Evolutionary conservation across 2,797 vertebrate genomes (phyloP).

Genomic region (Clarias laeviceps): DNA sequence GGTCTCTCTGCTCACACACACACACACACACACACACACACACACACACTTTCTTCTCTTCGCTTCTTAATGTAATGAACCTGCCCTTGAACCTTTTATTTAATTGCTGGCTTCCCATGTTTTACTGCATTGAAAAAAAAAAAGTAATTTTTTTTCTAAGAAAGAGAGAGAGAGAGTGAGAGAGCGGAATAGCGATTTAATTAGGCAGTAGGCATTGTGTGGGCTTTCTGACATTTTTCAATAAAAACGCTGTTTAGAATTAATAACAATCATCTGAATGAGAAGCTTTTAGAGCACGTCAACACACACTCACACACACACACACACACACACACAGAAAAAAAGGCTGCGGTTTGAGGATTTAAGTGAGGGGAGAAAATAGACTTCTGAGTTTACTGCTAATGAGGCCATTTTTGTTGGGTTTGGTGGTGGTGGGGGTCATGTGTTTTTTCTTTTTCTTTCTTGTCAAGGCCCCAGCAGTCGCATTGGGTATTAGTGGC

Average conservation of each 20-base stretch:
- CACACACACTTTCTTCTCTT: background rate
- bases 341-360: slow-evolving; percentile 67
- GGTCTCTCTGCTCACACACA: background rate
- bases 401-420: slow-evolving; percentile 63
- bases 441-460: background rate
- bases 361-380: slow-evolving; percentile 69
- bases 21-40: background rate
- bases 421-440: background rate
- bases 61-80: slow-evolving; percentile 57
- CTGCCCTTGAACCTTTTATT: slow-evolving; percentile 63
- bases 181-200: slow-evolving; percentile 65
- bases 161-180: slow-evolving; percentile 44
- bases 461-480: background rate
- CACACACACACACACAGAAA: background rate
- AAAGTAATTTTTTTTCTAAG: background rate
- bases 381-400: slow-evolving; percentile 62
- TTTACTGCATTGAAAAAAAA: background rate
- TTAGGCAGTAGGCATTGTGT: slow-evolving; percentile 69
- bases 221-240: slow-evolving; percentile 59
- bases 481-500: background rate
- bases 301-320: slow-evolving; percentile 58
- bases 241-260: slow-evolving; percentile 70
- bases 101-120: slow-evolving; percentile 70
- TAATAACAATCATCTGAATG: slow-evolving; percentile 71
- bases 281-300: slow-evolving; percentile 68